Conservation (phyloP, 2,888 invertebrate genomes). For the Andrena chrysosceles region DNA sequence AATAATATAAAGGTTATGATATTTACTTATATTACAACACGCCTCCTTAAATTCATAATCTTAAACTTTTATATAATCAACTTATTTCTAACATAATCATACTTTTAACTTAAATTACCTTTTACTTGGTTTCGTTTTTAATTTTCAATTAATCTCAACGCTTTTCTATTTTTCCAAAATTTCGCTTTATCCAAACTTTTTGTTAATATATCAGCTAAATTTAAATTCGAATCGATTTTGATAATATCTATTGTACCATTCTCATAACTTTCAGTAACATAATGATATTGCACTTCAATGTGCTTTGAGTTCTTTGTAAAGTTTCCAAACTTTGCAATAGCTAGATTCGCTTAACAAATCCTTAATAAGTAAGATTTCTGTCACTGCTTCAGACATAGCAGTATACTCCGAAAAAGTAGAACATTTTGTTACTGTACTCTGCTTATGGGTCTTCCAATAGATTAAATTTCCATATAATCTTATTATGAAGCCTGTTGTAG, state of each 20-base stretch:
- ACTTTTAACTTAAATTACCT: too few relatives aligned
- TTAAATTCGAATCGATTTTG: background rate
- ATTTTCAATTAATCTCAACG: background rate
- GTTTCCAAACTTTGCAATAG: conserved; percentile 1
- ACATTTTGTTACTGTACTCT: conserved; percentile 14
- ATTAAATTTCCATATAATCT: conserved; percentile 76
- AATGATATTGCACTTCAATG: conserved; percentile 16
- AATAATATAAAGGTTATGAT: too few relatives aligned
- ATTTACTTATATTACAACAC: too few relatives aligned
- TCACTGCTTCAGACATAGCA: conserved; percentile 18
- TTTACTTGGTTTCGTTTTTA: too few relatives aligned
- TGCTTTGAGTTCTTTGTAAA: conserved; percentile 30
- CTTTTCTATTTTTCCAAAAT: conserved; percentile 4
- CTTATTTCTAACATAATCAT: too few relatives aligned
- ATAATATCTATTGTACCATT: conserved; percentile 14
- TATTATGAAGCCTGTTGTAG: conserved; percentile 67
- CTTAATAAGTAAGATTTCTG: background rate
- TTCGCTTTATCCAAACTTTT: background rate
- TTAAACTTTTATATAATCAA: too few relatives aligned
- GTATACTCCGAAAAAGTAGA: conserved; percentile 12
- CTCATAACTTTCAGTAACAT: conserved; percentile 7
- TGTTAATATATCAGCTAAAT: conserved; percentile 19
- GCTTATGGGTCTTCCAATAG: conserved; percentile 36
- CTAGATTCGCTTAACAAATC: background rate
- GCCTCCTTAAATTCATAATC: too few relatives aligned